Percentiles rank a stretch among this genome's conserved stretches.
phyloP scores from a whole-genome alignment of 2,113 vertebrate species.

The Calonectris borealis region DNA sequence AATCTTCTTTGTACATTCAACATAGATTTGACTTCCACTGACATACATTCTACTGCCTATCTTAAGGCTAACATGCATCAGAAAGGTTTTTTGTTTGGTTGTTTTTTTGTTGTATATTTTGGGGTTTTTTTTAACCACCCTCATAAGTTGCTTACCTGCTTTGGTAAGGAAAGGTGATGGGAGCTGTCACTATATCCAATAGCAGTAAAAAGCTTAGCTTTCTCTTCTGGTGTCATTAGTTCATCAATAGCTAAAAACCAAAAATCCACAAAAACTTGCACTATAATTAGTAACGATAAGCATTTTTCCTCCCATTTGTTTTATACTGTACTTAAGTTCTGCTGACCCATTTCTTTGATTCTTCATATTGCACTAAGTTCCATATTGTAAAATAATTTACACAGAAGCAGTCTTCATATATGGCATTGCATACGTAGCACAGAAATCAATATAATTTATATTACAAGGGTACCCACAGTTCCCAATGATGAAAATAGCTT shows the following conservation, averaged over 20 bases:
- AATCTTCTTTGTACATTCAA: background rate
- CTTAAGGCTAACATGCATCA: background rate
- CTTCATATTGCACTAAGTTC: background rate
- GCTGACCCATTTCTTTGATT: background rate
- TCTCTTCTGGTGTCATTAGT: conserved; percentile 91
- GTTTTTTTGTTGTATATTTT: background rate
- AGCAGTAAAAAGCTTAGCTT: conserved; percentile 92
- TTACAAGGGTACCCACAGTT: background rate
- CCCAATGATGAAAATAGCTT: background rate
- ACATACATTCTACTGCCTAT: background rate
- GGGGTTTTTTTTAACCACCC: background rate
- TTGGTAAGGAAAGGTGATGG: conserved; percentile 84
- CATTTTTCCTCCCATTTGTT: background rate
- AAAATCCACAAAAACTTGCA: background rate
- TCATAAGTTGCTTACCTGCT: conserved; percentile 74
- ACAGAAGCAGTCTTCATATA: background rate
- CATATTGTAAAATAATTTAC: background rate
- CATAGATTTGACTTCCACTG: background rate
- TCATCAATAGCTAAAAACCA: conserved; percentile 82
- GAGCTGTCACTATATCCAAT: conserved; percentile 96
- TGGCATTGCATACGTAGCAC: background rate
- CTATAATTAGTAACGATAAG: background rate
- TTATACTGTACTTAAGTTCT: background rate
- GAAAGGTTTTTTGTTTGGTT: background rate
- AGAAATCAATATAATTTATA: background rate